Evolutionary conservation across 1,140 invertebrate genomes (phyloP).

Genomic region (Mamestra configurata): DNA sequence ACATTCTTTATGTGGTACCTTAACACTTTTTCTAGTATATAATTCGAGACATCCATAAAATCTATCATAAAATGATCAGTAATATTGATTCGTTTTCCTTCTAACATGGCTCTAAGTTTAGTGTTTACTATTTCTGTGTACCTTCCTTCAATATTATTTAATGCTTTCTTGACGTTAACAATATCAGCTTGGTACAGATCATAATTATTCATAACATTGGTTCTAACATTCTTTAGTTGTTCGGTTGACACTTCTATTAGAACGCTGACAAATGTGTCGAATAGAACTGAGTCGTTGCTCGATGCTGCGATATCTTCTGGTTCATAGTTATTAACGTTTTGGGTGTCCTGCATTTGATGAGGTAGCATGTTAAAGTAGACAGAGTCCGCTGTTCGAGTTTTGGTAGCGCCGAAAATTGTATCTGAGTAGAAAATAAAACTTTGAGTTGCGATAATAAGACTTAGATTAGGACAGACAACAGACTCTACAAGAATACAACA

Average conservation of each 20-base stretch:
- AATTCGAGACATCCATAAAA: constrained; percentile 67
- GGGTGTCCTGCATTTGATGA: background rate
- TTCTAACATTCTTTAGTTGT: constrained; percentile 55
- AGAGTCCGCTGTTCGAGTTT: background rate
- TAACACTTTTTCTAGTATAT: constrained; percentile 62
- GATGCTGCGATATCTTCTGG: background rate
- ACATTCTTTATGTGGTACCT: constrained; percentile 59
- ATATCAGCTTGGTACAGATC: constrained; percentile 53
- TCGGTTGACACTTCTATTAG: constrained; percentile 56
- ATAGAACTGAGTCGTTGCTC: background rate
- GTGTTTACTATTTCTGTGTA: constrained; percentile 58
- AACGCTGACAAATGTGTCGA: constrained; percentile 54
- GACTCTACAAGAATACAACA: no score
- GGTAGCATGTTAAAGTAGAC: background rate
- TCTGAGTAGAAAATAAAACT: constrained; percentile 13
- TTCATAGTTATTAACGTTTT: background rate
- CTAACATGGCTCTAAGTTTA: constrained; percentile 56
- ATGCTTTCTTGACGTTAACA: constrained; percentile 53
- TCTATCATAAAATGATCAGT: constrained; percentile 64
- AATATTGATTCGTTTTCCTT: constrained; percentile 48
- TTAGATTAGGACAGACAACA: no score
- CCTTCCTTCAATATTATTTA: constrained; percentile 55
- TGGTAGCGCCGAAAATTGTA: background rate
- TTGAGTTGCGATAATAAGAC: background rate
- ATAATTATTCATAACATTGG: constrained; percentile 64